Percentiles rank a stretch among this genome's conserved stretches.
Evolutionary conservation across 2,888 invertebrate genomes (phyloP).

Genomic region (Drosophila paramelanica): DNA sequence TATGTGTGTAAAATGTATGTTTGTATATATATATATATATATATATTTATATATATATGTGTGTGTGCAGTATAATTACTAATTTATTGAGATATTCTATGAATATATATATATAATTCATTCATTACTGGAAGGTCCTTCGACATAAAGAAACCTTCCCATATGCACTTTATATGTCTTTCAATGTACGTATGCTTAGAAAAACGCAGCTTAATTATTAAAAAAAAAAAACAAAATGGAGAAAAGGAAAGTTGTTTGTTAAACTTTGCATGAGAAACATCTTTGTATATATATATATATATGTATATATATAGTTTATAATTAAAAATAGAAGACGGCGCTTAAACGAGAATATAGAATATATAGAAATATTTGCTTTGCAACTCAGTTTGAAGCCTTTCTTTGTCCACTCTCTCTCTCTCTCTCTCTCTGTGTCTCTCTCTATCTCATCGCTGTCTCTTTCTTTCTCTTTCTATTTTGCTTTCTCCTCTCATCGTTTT

Average conservation of each 20-base stretch:
- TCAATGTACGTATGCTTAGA: conserved; percentile 24
- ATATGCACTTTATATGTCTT: conserved; percentile 49
- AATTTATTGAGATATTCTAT: conserved; percentile 75
- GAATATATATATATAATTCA: conserved; percentile 51
- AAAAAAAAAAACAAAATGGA: neutral
- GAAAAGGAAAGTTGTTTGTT: too few species aligned
- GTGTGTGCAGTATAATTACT: conserved; percentile 60
- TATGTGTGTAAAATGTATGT: conserved; percentile 52
- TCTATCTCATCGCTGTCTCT: too few species aligned
- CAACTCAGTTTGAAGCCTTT: conserved; percentile 66
- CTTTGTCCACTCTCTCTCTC: conserved; percentile 1
- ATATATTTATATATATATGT: too few species aligned
- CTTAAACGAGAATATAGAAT: conserved; percentile 29
- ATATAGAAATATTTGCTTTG: conserved; percentile 69
- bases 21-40: conserved; percentile 38
- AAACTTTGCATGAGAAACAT: neutral
- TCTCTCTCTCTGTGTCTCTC: neutral
- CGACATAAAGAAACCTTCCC: neutral
- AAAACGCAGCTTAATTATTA: conserved; percentile 34
- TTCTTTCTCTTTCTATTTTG: neutral
- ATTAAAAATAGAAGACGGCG: conserved; percentile 16
- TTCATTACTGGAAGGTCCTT: conserved; percentile 8
- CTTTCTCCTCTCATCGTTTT: conserved; percentile 2
- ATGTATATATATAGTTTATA: conserved; percentile 31
- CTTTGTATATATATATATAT: conserved; percentile 4